Percentiles rank a stretch among this genome's conserved stretches.
phyloP scores from a whole-genome alignment of 2,888 invertebrate species.

The Cyclophora punctaria region DNA sequence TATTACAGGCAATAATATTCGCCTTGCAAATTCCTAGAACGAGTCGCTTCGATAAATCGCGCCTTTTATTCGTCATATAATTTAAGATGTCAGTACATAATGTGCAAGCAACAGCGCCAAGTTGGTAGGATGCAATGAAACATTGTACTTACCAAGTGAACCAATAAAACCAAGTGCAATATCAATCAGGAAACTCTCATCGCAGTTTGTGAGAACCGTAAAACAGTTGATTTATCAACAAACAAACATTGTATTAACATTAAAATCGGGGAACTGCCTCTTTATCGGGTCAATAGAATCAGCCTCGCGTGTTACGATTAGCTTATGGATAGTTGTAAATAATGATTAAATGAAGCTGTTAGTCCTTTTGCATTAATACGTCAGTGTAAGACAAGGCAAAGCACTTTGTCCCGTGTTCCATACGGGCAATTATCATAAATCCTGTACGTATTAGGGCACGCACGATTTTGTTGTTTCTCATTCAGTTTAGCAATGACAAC shows the following conservation, averaged over 20 bases:
- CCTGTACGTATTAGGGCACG: conserved; percentile 19
- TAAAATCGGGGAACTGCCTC: neutral
- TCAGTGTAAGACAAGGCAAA: conserved; percentile 13
- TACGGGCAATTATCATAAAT: conserved; percentile 23
- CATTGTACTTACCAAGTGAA: conserved; percentile 33
- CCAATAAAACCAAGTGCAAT: conserved; percentile 43
- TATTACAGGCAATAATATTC: neutral
- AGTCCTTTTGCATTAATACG: conserved; percentile 16
- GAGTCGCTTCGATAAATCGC: neutral
- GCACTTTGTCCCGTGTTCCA: conserved; percentile 18
- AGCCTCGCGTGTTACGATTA: too few relatives aligned
- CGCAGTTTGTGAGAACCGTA: conserved; percentile 44
- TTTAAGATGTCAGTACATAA: conserved; percentile 15
- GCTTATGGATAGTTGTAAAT: conserved; percentile 9
- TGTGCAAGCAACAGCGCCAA: conserved; percentile 7
- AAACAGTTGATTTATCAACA: conserved; percentile 36
- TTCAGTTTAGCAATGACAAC: conserved; percentile 22
- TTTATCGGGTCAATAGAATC: neutral
- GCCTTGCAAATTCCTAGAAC: neutral
- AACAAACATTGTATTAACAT: conserved; percentile 10
- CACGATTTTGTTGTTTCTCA: conserved; percentile 34
- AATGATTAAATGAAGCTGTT: conserved; percentile 22
- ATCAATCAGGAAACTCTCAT: conserved; percentile 48
- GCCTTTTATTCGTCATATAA: conserved; percentile 15
- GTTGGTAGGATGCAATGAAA: conserved; percentile 21